These are phyloP conservation scores for Drosophila picticornis DNA, from an alignment of 2,888 invertebrate genomes.

Conservation along the genomic window DNA sequence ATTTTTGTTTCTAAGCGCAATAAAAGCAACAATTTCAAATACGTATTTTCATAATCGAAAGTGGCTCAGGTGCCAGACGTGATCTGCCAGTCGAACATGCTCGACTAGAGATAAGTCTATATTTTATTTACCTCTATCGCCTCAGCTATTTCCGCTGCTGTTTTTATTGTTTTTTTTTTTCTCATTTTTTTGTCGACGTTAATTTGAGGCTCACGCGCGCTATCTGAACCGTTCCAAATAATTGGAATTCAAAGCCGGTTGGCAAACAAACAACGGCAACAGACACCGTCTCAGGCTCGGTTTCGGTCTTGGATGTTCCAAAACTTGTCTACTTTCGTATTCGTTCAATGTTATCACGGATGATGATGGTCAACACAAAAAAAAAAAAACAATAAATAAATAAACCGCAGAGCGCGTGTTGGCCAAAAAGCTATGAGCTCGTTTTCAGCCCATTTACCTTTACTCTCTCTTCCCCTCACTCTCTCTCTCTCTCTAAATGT, in stretches of 20 bases:
- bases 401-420: constrained; percentile 48
- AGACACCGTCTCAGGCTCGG: neutral
- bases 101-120: neutral
- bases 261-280: constrained; percentile 28
- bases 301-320: constrained; percentile 24
- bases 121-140: constrained; percentile 73
- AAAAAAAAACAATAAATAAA: constrained; percentile 4
- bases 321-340: constrained; percentile 80
- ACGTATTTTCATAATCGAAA: neutral
- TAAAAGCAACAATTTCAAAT: neutral
- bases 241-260: constrained; percentile 81
- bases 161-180: neutral
- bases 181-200: constrained; percentile 32
- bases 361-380: constrained; percentile 23
- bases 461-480: neutral
- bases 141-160: constrained; percentile 74
- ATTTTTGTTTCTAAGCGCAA: neutral
- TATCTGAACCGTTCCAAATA: constrained; percentile 65
- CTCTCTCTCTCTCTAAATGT: constrained; percentile 2
- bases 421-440: constrained; percentile 27
- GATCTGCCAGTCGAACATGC: neutral
- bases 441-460: constrained; percentile 29
- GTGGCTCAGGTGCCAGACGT: rapidly evolving
- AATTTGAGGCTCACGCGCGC: constrained; percentile 68
- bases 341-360: constrained; percentile 74